Evolutionary conservation across 2,888 invertebrate species (phyloP).

Genomic region (Microplitis manilae): DNA sequence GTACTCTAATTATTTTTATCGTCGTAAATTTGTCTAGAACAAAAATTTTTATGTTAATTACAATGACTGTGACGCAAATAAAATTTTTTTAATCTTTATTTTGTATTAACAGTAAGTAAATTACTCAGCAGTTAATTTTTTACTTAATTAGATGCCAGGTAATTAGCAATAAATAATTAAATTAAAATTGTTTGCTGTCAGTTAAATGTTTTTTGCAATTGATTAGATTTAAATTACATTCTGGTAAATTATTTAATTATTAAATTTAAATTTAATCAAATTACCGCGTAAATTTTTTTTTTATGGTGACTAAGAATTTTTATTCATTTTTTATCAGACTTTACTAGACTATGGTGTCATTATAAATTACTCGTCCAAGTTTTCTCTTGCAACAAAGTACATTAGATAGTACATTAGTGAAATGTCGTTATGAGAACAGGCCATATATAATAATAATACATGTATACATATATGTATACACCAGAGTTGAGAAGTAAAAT

Average conservation of each 20-base stretch:
- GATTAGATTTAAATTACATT: not conserved
- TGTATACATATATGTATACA: not conserved
- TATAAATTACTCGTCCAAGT: conserved; percentile 4
- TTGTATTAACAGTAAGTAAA: no score
- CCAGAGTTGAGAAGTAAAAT: conserved; percentile 4
- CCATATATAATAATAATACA: not conserved
- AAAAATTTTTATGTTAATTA: not conserved
- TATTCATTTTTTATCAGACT: not conserved
- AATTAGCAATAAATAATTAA: not conserved
- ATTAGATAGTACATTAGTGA: not conserved
- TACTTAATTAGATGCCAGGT: no score
- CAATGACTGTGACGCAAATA: not conserved
- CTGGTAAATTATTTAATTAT: not conserved
- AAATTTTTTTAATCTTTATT: no score
- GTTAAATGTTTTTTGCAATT: not conserved
- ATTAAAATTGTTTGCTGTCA: not conserved
- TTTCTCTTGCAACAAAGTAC: conserved; percentile 15
- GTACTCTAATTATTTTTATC: not conserved
- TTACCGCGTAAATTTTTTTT: not conserved
- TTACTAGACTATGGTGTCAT: conserved; percentile 1
- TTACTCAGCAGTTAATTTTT: no score
- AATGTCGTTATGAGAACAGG: conserved; percentile 8
- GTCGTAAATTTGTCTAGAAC: not conserved
- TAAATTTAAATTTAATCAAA: not conserved
- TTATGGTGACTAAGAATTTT: not conserved